Base-by-base conservation (phyloP, 1,140 invertebrate species). In the Macrotrachela quadricornifera region DNA sequence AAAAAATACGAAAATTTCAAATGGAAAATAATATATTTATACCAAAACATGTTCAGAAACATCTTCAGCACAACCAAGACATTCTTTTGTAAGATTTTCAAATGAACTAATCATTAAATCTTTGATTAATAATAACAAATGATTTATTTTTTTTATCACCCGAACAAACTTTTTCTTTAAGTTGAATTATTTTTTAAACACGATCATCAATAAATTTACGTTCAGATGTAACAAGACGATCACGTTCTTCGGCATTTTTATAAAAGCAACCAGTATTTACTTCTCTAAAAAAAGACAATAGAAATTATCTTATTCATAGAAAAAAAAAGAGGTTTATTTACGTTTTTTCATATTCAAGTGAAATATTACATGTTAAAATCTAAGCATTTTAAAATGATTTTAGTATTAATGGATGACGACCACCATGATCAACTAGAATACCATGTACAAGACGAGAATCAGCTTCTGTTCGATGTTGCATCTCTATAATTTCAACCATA, bases 231-330 rank as follows among this genome's bases (percentile, higher is more conserved):
- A 99, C 81, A 49, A 99, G 75, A 59, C 91, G 90, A 63, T 99
- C 92, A 0, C 92, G 76, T 63, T 99, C 90, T 58, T 83, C 82
- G 12, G 94, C 87, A 61, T 59, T 68, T 72, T 97, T 97, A 73
- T 99, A 99, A 73, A 97, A 97, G 71, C 99, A 96, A 1, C 91
- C 90, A 40, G 90, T 91, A 68, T 96, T 97, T 0, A 99, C 90
- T 65, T 82, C 80, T 62, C 76, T 78, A 57, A 42, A 65, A 64
- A 55, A 54, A 56, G 30, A n/a, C n/a, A n/a, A n/a, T n/a, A n/a
- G n/a, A n/a, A n/a, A n/a, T n/a, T n/a, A n/a, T n/a, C n/a, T n/a
- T n/a, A n/a, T n/a, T n/a, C n/a, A n/a, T n/a, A 56, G 30, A n/a
- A 11, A 10, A 16, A 46, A 9, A 46, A n/a, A 10, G 45, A 17